Evolutionary conservation across 1,140 invertebrate species (phyloP).

Genomic region (Drosophila leontia): DNA sequence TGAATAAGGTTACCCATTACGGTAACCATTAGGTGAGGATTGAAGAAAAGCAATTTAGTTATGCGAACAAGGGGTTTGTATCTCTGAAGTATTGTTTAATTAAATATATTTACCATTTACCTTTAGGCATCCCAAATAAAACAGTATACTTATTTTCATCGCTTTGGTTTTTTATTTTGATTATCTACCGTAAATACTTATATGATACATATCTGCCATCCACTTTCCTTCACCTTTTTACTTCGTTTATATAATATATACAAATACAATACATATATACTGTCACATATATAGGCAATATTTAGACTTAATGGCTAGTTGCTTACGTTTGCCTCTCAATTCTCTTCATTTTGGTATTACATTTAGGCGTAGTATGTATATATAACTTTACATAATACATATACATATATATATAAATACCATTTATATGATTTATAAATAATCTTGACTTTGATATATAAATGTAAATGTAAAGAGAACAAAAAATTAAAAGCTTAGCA

Average conservation of each 20-base stretch:
- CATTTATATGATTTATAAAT: conserved; percentile 62
- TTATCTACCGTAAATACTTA: conserved; percentile 84
- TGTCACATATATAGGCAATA: conserved; percentile 68
- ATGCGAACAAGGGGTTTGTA: not conserved
- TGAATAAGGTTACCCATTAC: conserved; percentile 13
- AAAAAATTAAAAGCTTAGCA: conserved; percentile 71
- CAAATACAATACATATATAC: conserved; percentile 72
- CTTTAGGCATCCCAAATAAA: conserved; percentile 2
- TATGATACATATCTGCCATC: conserved; percentile 60
- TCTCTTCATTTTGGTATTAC: conserved; percentile 34
- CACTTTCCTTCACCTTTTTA: not conserved
- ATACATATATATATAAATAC: conserved; percentile 69
- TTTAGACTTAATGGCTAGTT: conserved; percentile 65
- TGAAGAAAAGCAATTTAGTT: not conserved
- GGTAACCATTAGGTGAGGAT: conserved; percentile 14
- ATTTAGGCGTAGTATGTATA: conserved; percentile 60
- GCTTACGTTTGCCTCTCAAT: conserved; percentile 44
- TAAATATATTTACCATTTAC: not conserved
- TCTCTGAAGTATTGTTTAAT: not conserved
- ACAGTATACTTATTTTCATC: conserved; percentile 15
- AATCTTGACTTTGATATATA: conserved; percentile 67
- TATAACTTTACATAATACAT: conserved; percentile 70
- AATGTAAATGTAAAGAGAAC: conserved; percentile 59
- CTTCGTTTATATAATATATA: conserved; percentile 68
- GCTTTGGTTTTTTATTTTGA: conserved; percentile 72